Evolutionary conservation across 92 coral and sea anemone genomes (phyloP).

Genomic region (Plumapathes pennacea): DNA sequence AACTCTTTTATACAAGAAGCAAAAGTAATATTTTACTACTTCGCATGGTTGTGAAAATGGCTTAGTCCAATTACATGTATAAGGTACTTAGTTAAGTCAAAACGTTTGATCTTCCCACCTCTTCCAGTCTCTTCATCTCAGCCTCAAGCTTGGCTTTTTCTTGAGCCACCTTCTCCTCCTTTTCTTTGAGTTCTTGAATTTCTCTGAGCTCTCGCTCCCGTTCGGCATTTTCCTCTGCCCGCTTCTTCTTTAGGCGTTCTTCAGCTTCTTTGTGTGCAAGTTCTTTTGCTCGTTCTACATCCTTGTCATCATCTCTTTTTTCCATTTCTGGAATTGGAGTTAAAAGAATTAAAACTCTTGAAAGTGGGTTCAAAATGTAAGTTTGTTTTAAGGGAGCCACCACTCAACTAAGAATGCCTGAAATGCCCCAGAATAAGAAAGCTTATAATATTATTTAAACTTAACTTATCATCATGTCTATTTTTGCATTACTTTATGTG

Average conservation of each 20-base stretch:
- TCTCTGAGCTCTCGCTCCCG: conserved; percentile 42
- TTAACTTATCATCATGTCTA: no score
- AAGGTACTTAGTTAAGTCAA: no score
- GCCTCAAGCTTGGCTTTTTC: conserved; percentile 84
- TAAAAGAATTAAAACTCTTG: background rate
- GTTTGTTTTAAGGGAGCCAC: no score
- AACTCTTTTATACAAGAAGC: no score
- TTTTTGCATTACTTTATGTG: no score
- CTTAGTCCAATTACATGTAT: no score
- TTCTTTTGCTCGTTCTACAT: conserved; percentile 79
- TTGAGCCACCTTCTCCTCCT: conserved; percentile 75
- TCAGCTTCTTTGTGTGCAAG: conserved; percentile 89
- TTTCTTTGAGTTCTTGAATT: conserved; percentile 52
- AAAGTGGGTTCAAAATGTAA: no score
- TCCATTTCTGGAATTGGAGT: conserved; percentile 37
- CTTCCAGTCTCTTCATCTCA: conserved; percentile 70
- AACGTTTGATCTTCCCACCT: conserved; percentile 49
- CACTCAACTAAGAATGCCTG: no score
- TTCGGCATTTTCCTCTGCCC: conserved; percentile 72
- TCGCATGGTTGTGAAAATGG: no score
- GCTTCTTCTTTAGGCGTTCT: conserved; percentile 72
- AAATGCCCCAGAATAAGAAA: no score
- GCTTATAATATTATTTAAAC: no score
- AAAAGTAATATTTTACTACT: no score
- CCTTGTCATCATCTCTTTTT: conserved; percentile 75